Evolutionary conservation across 2,888 invertebrate genomes (phyloP).

Genomic region (Thera britannica): DNA sequence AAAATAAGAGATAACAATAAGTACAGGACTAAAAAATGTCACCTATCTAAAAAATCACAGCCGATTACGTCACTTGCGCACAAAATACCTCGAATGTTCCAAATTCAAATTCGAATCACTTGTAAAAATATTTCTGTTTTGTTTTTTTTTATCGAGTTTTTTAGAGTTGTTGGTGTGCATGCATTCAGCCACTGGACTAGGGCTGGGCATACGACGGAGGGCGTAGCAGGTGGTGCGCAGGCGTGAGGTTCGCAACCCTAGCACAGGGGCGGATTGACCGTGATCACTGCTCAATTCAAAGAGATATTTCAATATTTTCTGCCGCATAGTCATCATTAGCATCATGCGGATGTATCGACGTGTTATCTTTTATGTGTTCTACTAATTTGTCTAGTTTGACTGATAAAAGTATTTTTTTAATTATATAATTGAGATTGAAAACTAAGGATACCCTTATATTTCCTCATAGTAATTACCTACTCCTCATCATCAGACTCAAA

Average conservation of each 20-base stretch:
- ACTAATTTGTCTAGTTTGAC: neutral
- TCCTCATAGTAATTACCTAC: too few species aligned
- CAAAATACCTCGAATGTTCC: slow-evolving; percentile 33
- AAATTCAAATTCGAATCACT: slow-evolving; percentile 33
- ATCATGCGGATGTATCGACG: neutral
- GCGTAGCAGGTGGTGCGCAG: slow-evolving; percentile 62
- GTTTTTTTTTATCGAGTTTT: slow-evolving; percentile 44
- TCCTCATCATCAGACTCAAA: too few species aligned
- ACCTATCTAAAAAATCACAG: slow-evolving; percentile 52
- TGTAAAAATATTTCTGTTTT: slow-evolving; percentile 26
- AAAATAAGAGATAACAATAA: slow-evolving; percentile 37
- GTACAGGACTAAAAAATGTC: slow-evolving; percentile 37
- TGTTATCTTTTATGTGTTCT: neutral
- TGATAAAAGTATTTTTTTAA: too few species aligned
- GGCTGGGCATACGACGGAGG: slow-evolving; percentile 57
- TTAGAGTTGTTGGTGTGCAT: slow-evolving; percentile 46
- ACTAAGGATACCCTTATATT: too few species aligned
- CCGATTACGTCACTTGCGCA: slow-evolving; percentile 56
- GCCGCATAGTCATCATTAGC: slow-evolving; percentile 1
- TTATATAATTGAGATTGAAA: too few species aligned
- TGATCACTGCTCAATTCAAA: slow-evolving; percentile 1
- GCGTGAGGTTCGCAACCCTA: slow-evolving; percentile 72
- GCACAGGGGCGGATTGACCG: slow-evolving; percentile 54
- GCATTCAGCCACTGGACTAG: slow-evolving; percentile 62
- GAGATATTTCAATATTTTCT: slow-evolving; percentile 10